Base-by-base conservation (phyloP, 2,797 vertebrate species). In the Tragelaphus eurycerus region DNA sequence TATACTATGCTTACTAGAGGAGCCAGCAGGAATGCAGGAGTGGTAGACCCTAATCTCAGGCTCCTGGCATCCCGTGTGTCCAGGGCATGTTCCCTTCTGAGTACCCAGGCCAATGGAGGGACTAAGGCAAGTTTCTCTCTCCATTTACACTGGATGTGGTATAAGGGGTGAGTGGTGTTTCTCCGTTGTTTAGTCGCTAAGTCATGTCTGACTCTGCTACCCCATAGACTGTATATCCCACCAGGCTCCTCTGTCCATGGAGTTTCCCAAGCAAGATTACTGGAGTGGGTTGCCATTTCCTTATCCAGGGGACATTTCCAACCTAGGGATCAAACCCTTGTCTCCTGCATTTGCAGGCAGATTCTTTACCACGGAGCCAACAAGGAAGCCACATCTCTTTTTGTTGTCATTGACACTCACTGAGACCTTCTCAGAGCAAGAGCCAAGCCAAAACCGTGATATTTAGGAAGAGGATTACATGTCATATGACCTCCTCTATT, bases 151-250 rank as follows among this genome's bases (percentile, higher is more conserved):
- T 13, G 48, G 12, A 81, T 50, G 21, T n/a, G 38, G 15, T 11
- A 31, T 13, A 4, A 4, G 1, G 7, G 52, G 7, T 12, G 0
- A 19, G 1, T 1, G 9, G 15, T 13, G 8, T 31, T 43, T 31
- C 4, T 76, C 43, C 52, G 34, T 43, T 74, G 67, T 74, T 74
- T 43, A 74, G 21, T 74, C 0, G 23, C 71, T 43, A 43, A 43
- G 71, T 25, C 21, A 0, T 43, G 38, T 74, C 71, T 74, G 12
- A 25, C 38, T 74, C 71, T 74, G 34, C 12, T 25, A 14, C 23
- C 34, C 21, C 71, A 25, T 74, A 25, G 38, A 43, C 38, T 74
- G 19, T 6, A 74, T 25, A 43, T 7, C 38, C 21, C 12, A 14
- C 38, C 21, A 25, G 71, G 71, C 71, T 74, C 38, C 38, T 74